Evolutionary conservation across 1,140 invertebrate species (phyloP), one percentile per base, ranked within the genome.

Genomic region (Lithobius niger): DNA sequence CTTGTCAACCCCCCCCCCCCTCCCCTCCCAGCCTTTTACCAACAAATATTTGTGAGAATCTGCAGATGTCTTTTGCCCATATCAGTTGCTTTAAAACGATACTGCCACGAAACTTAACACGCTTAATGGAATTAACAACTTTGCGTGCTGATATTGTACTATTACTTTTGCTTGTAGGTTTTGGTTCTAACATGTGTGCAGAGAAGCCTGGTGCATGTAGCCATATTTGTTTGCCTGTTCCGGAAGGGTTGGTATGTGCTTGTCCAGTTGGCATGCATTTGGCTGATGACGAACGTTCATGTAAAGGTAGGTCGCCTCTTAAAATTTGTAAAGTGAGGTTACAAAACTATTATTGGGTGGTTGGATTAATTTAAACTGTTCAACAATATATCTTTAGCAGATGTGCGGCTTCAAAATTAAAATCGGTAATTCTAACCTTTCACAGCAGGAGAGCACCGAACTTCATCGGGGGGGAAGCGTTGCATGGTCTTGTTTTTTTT

Each of bases 381-480:
- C 10, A 10, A n/a, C 31, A n/a, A 36, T 36, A n/a, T 10, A 36
- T 36, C n/a, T n/a, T 10, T 36, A 10, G 10, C 10, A 10, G 31
- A 36, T 36, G 31, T 10, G 31, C n/a, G 31, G 10, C n/a, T 36
- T 10, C 31, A 36, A n/a, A 36, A 36, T n/a, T 36, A 36, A 10
- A 10, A 36, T n/a, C 31, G 31, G n/a, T 36, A 36, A 36, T 10
- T 36, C n/a, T 36, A 36, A 10, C n/a, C 10, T 10, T 36, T 36
- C 10, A 10, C 10, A 36, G 10, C 10, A 36, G 10, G n/a, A 36
- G 31, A 36, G 10, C n/a, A n/a, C 10, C n/a, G 31, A 36, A 6
- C 52, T 24, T 65, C 68, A 58, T 50, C 73, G 76, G 67, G 84
- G 83, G 71, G 80, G 84, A 73, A 76, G 77, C 52, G 67, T 71